A percentile compares a stretch with the other conserved stretches of the same genome.
phyloP scores from a whole-genome alignment of 2,113 vertebrate genomes.

The Calidris pugnax region DNA sequence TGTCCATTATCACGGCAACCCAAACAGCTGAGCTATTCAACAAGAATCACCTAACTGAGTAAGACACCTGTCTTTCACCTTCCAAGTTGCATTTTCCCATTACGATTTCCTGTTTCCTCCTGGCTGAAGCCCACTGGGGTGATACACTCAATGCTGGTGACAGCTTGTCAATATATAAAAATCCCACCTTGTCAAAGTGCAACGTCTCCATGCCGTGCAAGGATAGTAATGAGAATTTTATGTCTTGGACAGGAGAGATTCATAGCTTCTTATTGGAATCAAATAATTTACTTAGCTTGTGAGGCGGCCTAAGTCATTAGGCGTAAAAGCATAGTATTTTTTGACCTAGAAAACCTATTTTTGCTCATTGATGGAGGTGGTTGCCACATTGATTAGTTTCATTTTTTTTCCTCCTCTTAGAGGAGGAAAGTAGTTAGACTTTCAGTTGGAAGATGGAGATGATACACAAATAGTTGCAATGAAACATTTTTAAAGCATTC shows the following conservation, averaged over 20 bases:
- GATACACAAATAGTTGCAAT: not conserved
- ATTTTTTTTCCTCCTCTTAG: not conserved
- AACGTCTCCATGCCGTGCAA: not conserved
- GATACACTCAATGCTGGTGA: not conserved
- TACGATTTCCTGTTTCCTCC: not conserved
- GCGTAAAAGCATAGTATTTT: not conserved
- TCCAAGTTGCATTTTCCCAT: not conserved
- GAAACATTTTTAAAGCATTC: not conserved
- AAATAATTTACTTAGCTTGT: constrained; percentile 31
- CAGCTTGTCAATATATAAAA: constrained; percentile 39
- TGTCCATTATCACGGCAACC: not conserved
- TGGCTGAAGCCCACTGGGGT: not conserved
- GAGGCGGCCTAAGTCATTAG: not conserved
- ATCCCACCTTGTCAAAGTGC: not conserved
- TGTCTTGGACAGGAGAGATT: constrained; percentile 18
- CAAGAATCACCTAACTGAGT: not conserved
- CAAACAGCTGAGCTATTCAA: not conserved
- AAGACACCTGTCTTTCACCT: not conserved
- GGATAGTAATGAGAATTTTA: constrained; percentile 33
- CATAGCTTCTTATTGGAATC: not conserved
- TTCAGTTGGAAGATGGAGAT: not conserved
- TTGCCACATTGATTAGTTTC: not conserved
- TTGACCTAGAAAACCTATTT: constrained; percentile 25
- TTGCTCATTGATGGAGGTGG: not conserved
- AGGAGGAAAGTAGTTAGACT: not conserved